phyloP scores from a whole-genome alignment of 2,797 vertebrate genomes.

The Australoheros facetus region DNA sequence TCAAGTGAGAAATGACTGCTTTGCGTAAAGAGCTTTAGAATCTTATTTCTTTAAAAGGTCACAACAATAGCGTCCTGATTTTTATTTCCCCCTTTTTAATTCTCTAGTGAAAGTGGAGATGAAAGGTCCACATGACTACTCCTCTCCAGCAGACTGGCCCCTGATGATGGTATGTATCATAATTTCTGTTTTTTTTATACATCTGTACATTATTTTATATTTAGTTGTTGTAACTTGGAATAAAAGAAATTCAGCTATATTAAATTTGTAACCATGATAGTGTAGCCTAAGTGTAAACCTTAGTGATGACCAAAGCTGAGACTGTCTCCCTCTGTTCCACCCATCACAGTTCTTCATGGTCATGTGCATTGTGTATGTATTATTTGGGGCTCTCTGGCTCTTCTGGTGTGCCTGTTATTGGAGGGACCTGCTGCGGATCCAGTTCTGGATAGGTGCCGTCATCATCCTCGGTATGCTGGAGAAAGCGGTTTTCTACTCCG shows the following conservation, averaged over 20 bases:
- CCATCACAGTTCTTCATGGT: constrained; percentile 85
- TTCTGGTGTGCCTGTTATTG: constrained; percentile 94
- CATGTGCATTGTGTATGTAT: constrained; percentile 95
- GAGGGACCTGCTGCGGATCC: constrained; percentile 92
- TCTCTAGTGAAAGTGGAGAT: constrained; percentile 89
- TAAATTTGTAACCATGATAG: background rate
- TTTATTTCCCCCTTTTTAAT: background rate
- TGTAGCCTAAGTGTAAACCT: background rate
- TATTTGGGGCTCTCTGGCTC: constrained; percentile 94
- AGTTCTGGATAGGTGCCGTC: constrained; percentile 96
- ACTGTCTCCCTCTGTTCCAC: background rate
- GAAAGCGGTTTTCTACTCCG: constrained; percentile 95
- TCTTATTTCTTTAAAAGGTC: background rate
- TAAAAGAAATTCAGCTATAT: background rate
- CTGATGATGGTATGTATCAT: constrained; percentile 87
- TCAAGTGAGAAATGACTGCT: constrained; percentile 65
- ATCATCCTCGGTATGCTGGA: constrained; percentile 96
- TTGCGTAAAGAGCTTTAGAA: background rate
- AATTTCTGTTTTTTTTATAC: background rate
- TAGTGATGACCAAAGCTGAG: background rate
- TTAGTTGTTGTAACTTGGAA: background rate
- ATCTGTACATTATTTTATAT: background rate
- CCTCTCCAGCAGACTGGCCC: constrained; percentile 93
- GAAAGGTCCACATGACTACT: constrained; percentile 91
- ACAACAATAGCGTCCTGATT: background rate